A percentile compares a stretch with the other conserved stretches of the same genome.
These are phyloP conservation scores for Crepidodera aurea DNA, from an alignment of 2,888 invertebrate genomes.

Conservation along the genomic window DNA sequence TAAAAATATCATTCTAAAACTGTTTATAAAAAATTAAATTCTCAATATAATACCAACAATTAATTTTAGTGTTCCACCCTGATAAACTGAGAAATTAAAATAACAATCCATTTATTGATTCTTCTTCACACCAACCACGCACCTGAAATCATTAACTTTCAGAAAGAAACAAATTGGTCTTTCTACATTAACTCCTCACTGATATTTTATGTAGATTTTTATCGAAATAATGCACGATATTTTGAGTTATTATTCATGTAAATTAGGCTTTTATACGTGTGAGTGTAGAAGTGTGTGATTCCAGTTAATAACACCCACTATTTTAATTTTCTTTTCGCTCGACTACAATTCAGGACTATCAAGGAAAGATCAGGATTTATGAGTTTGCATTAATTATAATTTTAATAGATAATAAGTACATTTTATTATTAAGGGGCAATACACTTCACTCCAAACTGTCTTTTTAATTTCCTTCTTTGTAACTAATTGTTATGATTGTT, in stretches of 20 bases:
- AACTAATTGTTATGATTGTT: too few species aligned
- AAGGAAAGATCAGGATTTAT: constrained; percentile 26
- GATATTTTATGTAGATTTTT: constrained; percentile 54
- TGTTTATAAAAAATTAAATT: too few species aligned
- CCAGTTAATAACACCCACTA: constrained; percentile 57
- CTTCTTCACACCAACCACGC: constrained; percentile 2
- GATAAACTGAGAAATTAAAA: not conserved
- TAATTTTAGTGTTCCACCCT: not conserved
- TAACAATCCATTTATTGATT: constrained; percentile 1
- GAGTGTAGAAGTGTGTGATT: constrained; percentile 56
- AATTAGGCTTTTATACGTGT: constrained; percentile 58
- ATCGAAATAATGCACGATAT: constrained; percentile 58
- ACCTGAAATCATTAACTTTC: constrained; percentile 15
- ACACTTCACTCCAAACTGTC: too few species aligned
- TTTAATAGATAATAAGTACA: too few species aligned
- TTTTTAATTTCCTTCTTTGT: too few species aligned
- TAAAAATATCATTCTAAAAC: too few species aligned
- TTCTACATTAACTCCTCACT: constrained; percentile 33
- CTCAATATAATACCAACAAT: too few species aligned
- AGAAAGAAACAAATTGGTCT: constrained; percentile 38
- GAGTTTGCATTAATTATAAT: constrained; percentile 32
- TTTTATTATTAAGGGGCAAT: too few species aligned
- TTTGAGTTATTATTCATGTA: constrained; percentile 60
- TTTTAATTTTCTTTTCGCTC: constrained; percentile 36
- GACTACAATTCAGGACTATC: constrained; percentile 30